phyloP scores from a whole-genome alignment of 2,888 invertebrate species.

The Smittia sp. region DNA sequence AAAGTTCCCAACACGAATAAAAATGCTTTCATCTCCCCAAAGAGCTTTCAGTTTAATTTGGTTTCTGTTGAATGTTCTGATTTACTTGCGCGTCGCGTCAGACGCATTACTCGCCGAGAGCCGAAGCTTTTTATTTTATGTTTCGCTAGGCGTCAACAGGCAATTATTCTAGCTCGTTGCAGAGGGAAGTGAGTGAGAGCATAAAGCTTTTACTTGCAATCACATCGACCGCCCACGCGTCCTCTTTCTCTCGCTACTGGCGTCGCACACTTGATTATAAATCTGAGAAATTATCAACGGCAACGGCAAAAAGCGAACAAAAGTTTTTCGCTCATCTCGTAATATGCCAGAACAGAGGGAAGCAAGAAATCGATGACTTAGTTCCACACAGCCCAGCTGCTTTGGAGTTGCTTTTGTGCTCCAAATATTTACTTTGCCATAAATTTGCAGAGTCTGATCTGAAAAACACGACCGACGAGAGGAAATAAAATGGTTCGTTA shows the following conservation, averaged over 20 bases:
- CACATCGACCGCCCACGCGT: not conserved
- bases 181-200: not conserved
- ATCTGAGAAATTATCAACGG: not conserved
- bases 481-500: not conserved
- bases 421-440: conserved; percentile 8
- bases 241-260: not conserved
- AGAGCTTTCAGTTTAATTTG: not conserved
- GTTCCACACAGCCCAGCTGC: not conserved
- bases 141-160: not conserved
- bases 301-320: not conserved
- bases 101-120: not conserved
- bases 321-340: not conserved
- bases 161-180: not conserved
- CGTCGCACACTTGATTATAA: not conserved
- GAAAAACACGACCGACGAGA: not conserved
- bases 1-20: not conserved
- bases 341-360: not conserved
- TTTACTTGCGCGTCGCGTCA: not conserved
- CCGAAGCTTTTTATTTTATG: not conserved
- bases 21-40: not conserved
- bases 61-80: conserved; percentile 4
- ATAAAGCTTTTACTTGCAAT: not conserved
- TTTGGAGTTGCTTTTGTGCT: not conserved
- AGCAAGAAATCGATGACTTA: not conserved
- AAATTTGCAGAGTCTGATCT: not conserved